These are phyloP conservation scores for Apus apus DNA, from an alignment of 2,113 vertebrate genomes.

Conservation along the genomic window DNA sequence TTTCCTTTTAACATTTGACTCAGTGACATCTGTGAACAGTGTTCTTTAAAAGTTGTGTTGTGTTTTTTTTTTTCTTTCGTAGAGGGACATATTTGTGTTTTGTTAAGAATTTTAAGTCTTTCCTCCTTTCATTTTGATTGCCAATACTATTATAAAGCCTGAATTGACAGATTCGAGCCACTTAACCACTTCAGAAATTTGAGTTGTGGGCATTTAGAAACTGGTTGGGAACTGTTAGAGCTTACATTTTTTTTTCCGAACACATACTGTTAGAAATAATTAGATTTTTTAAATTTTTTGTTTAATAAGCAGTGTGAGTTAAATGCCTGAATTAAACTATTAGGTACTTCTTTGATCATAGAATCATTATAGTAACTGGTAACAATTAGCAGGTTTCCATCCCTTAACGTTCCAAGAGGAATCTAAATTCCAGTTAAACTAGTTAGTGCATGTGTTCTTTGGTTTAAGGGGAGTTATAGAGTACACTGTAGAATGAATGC, in stretches of 20 bases:
- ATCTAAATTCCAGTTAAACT: background rate
- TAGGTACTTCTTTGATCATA: conserved; percentile 6
- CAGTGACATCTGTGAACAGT: background rate
- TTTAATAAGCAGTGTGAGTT: background rate
- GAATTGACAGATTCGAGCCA: background rate
- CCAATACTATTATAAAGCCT: background rate
- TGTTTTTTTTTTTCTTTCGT: background rate
- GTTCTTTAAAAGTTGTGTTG: background rate
- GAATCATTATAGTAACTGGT: background rate
- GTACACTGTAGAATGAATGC: background rate
- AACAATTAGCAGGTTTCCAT: background rate
- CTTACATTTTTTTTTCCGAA: background rate
- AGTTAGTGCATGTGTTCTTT: background rate
- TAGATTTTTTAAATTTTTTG: background rate
- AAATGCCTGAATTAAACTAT: background rate
- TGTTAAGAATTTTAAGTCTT: background rate
- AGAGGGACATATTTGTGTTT: background rate
- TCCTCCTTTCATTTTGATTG: background rate
- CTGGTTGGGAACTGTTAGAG: background rate
- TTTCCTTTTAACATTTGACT: background rate
- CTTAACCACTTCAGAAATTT: background rate
- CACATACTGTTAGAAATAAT: background rate
- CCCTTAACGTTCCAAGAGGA: background rate
- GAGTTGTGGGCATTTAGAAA: background rate
- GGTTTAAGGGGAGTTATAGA: background rate